Evolutionary conservation across 2,113 vertebrate genomes (phyloP), one percentile per base, ranked within the genome.

Genomic region (Chaetodon auriga): DNA sequence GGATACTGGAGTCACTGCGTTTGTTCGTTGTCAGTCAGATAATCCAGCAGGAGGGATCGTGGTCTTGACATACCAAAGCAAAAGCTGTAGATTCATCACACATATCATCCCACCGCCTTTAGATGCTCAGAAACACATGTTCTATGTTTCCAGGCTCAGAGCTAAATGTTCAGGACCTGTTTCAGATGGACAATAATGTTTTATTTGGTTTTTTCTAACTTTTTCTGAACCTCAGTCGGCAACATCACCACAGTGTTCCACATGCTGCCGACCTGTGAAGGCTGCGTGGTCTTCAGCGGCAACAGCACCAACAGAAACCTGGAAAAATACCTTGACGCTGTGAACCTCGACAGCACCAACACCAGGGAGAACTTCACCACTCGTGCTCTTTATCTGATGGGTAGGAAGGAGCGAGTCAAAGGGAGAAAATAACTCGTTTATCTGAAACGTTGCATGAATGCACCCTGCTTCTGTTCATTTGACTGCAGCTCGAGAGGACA

Each of bases 251-350:
- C 66, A 0, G 0, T 0, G 0, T 35, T 65, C 43, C 62, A 77
- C 0, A 0, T 85, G 11, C 45, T 89, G 43, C 75, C 73, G 0
- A 79, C 35, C 48, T 66, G 61, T 1, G 36, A 72, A 0, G 48
- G 66, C 25, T 83, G 48, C 10, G 0, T 85, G 3, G 13, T 64
- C 51, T 1, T 87, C 0, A 35, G 0, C 8, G 1, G 18, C 5
- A 74, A 73, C 73, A 25, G 0, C 77, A 87, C 70, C 0, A 0
- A 0, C 8, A 72, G 2, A 18, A 8, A 82, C 36, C 0, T 65
- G 1, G 11, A 45, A 2, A 0, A 11, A 0, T 0, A 66, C 0
- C 3, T 64, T 0, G 0, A 10, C 0, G 0, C 6, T 0, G 0
- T 88, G 8, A 78, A 75, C 0, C 0, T 82, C 1, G 1, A 0